Percentiles rank a stretch among this genome's conserved stretches.
These are phyloP conservation scores for Hycleus cichorii DNA, from an alignment of 1,140 invertebrate genomes.

Conservation along the genomic window DNA sequence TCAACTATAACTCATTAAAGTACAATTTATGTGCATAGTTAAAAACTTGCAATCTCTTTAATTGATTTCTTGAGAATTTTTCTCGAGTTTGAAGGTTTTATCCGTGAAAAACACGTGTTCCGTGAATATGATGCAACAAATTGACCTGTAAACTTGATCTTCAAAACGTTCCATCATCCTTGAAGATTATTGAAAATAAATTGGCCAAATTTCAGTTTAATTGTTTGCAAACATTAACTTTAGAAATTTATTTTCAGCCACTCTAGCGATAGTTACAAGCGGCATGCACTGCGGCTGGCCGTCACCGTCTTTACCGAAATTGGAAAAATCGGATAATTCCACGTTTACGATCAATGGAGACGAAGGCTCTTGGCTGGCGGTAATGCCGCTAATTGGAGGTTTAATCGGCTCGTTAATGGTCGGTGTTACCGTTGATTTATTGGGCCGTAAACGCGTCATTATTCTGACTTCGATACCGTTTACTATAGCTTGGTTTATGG, in stretches of 20 bases:
- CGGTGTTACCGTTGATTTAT: constrained; percentile 42
- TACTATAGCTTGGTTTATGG: constrained; percentile 58
- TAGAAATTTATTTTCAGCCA: background rate
- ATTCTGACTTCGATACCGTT: constrained; percentile 53
- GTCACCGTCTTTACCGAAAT: constrained; percentile 5
- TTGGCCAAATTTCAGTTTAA: too few relatives aligned
- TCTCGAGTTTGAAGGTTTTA: too few relatives aligned
- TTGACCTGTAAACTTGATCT: too few relatives aligned
- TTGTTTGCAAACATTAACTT: too few relatives aligned
- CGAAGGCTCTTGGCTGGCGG: constrained; percentile 39
- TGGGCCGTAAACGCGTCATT: constrained; percentile 63
- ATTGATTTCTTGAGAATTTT: too few relatives aligned
- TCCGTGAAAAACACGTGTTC: too few relatives aligned
- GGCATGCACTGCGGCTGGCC: constrained; percentile 11
- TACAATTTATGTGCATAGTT: too few relatives aligned
- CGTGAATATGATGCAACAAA: too few relatives aligned
- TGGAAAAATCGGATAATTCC: background rate
- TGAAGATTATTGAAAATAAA: too few relatives aligned
- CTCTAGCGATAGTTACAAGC: background rate
- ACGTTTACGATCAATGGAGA: constrained; percentile 23
- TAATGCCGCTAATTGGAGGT: constrained; percentile 12
- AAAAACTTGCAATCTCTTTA: too few relatives aligned
- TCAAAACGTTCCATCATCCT: too few relatives aligned
- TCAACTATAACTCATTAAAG: too few relatives aligned
- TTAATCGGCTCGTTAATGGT: constrained; percentile 6